A percentile compares a stretch with the other conserved stretches of the same genome.
Evolutionary conservation across 1,140 invertebrate species (phyloP).

Genomic region (Solen grandis): DNA sequence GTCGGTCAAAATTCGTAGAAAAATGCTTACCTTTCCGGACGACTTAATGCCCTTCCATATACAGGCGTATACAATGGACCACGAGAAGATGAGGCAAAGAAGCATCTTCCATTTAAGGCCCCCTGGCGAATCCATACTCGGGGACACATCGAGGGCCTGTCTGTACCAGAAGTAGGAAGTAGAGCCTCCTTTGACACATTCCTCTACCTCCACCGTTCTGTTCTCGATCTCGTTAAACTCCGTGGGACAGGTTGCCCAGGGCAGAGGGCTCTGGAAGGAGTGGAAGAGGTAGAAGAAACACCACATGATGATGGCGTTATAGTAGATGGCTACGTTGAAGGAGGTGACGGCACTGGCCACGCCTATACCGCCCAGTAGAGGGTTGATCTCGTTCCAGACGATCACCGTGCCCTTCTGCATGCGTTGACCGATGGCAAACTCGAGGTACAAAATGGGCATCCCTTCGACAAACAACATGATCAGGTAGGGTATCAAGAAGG

Average conservation of each 20-base stretch:
- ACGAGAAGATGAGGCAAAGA: constrained; percentile 92
- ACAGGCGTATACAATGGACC: constrained; percentile 97
- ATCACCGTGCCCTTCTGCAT: constrained; percentile 69
- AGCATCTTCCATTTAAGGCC: constrained; percentile 95
- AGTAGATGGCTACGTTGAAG: constrained; percentile 98
- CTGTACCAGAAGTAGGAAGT: constrained; percentile 78
- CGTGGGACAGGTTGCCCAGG: constrained; percentile 93
- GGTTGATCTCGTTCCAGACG: constrained; percentile 72
- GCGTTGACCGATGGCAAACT: constrained; percentile 74
- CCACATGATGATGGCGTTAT: constrained; percentile 99
- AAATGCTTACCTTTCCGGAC: constrained; percentile 90
- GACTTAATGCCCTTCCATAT: constrained; percentile 99
- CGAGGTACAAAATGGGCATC: constrained; percentile 74
- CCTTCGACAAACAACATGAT: constrained; percentile 76
- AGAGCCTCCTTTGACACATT: constrained; percentile 70
- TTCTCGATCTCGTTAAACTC: constrained; percentile 56
- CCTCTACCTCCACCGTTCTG: constrained; percentile 59
- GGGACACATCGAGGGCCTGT: constrained; percentile 71
- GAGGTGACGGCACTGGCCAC: constrained; percentile 98
- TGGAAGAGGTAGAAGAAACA: constrained; percentile 93
- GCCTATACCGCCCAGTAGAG: constrained; percentile 88
- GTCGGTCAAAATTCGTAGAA: too few relatives aligned
- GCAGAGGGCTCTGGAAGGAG: constrained; percentile 84
- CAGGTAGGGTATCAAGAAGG: constrained; percentile 76
- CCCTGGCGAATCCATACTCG: constrained; percentile 82